Evolutionary conservation across 1,140 invertebrate genomes (phyloP).

Genomic region (Drosophila orosa): DNA sequence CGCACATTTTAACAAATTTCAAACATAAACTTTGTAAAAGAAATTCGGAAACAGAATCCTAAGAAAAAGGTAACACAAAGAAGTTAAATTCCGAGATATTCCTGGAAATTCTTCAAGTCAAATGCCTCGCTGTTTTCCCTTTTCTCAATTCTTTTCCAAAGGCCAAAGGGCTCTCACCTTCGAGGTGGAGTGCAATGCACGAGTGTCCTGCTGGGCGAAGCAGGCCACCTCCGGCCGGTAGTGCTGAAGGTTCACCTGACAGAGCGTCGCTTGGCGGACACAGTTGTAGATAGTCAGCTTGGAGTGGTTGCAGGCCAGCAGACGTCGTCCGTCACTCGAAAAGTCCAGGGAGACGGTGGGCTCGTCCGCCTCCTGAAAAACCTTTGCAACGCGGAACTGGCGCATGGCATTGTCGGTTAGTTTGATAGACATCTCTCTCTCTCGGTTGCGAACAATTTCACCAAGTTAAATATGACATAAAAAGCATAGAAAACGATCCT

Average conservation of each 20-base stretch:
- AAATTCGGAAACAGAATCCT: too few relatives aligned
- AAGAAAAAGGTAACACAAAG: too few relatives aligned
- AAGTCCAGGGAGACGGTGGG: slow-evolving; percentile 39
- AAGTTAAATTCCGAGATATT: background rate
- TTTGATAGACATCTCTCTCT: slow-evolving; percentile 24
- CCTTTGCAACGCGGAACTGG: slow-evolving; percentile 46
- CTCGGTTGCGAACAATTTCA: too few relatives aligned
- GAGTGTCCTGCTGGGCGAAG: slow-evolving; percentile 25
- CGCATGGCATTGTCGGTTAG: slow-evolving; percentile 30
- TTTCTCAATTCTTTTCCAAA: background rate
- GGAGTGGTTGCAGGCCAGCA: slow-evolving; percentile 37
- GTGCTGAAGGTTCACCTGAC: slow-evolving; percentile 32
- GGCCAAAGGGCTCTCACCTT: too few relatives aligned
- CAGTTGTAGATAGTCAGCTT: slow-evolving; percentile 34
- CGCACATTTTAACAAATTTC: background rate
- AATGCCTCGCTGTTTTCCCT: background rate
- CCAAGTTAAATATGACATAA: slow-evolving; percentile 11
- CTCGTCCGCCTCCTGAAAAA: slow-evolving; percentile 24
- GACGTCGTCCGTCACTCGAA: slow-evolving; percentile 30
- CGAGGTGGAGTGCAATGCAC: slow-evolving; percentile 41
- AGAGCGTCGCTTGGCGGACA: slow-evolving; percentile 6
- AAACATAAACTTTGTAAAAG: background rate
- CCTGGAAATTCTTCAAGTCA: background rate
- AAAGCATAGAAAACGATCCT: slow-evolving; percentile 13
- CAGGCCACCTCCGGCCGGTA: slow-evolving; percentile 49